Conservation (phyloP, 2,113 vertebrate species). For the Periophthalmodon schlosseri region DNA sequence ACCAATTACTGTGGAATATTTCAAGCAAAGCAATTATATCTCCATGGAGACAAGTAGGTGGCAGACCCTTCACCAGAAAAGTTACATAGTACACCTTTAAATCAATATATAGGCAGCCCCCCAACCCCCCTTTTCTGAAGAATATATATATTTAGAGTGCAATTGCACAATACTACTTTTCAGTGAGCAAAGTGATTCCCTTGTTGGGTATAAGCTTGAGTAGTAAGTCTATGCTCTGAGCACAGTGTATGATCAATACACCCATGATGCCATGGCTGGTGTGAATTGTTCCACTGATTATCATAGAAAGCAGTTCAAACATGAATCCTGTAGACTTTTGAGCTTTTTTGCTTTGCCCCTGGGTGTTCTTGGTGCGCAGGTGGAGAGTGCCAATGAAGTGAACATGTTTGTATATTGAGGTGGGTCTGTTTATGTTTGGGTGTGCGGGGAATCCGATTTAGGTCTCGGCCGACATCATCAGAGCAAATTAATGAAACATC, state of each 20-base stretch:
- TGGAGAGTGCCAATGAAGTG: background rate
- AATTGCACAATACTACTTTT: background rate
- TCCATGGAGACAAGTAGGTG: too few relatives aligned
- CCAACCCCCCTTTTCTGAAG: background rate
- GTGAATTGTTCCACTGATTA: constrained; percentile 3
- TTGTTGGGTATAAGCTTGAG: background rate
- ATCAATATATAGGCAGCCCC: too few relatives aligned
- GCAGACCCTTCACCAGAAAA: too few relatives aligned
- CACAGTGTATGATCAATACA: background rate
- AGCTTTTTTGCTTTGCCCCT: background rate
- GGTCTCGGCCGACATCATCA: background rate
- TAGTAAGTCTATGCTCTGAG: background rate
- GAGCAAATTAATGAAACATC: constrained; percentile 34
- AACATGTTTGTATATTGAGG: background rate
- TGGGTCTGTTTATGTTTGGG: background rate
- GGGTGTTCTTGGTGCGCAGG: constrained; percentile 7
- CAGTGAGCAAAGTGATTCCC: background rate
- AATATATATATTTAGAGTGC: background rate
- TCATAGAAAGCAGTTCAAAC: background rate
- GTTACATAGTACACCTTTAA: too few relatives aligned
- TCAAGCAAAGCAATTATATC: too few relatives aligned
- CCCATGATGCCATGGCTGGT: constrained; percentile 7
- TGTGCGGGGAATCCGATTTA: background rate
- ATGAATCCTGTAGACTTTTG: background rate
- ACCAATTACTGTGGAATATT: too few relatives aligned